Evolutionary conservation across 2,888 invertebrate genomes (phyloP), one percentile per base, ranked within the genome.

Genomic region (Eupithecia centaureata): DNA sequence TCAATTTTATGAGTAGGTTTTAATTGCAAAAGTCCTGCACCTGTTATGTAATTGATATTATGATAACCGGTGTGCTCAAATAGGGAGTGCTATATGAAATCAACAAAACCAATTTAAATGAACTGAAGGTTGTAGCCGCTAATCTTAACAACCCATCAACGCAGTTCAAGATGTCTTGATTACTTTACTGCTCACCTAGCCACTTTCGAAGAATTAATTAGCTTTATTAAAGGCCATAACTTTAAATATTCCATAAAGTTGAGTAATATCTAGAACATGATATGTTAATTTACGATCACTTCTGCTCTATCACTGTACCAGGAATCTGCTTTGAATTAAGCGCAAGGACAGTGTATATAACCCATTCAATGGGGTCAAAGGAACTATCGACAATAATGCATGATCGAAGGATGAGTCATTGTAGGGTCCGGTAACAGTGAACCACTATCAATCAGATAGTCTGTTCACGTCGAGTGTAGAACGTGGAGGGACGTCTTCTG

Each of bases 281-380:
- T 72, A 62, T 67, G 71, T 72, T 74, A 73, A 73, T 81, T 80
- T 79, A 82, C 76, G 76, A 78, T 76, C 75, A 73, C 68, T 74
- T 71, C 76, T 77, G 76, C 73, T 85, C 84, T 84, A 87, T 87
- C 86, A 79, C 80, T 80, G 82, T 88, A 88, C 90, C 83, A 75
- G 82, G 90, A 92, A 91, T 82, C 80, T 83, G 81, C 77, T 84
- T 82, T 77, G 81, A 87, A 91, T 88, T 87, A 83, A 88, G 90
- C 83, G 83, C 91, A 89, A 92, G 91, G 91, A 87, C 88, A 86
- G 83, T 85, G 79, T 86, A 86, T 85, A 88, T 87, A 85, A 86
- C 86, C 82, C 83, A 77, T 81, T 85, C 82, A 89, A 89, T 87
- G 85, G 86, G 90, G 92, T 91, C 89, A 92, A 88, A 90, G 87